phyloP scores from a whole-genome alignment of 2,797 vertebrate genomes.

The Ctenopoma multispine region DNA sequence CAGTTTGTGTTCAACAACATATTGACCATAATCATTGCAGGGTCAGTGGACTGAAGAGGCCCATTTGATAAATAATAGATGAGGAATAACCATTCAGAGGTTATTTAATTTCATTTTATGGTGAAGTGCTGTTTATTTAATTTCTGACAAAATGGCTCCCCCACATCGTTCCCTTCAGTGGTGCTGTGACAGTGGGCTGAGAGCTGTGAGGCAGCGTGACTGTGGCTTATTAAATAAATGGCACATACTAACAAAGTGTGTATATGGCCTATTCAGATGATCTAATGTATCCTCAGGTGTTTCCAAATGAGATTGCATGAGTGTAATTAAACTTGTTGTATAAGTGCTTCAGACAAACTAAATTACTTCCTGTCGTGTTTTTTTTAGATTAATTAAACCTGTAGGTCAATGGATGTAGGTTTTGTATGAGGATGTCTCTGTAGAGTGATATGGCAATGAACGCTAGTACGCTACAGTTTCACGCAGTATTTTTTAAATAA shows the following conservation, averaged over 20 bases:
- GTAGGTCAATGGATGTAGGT: conserved; percentile 93
- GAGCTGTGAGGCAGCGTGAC: conserved; percentile 53
- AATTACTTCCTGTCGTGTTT: conserved; percentile 95
- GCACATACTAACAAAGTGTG: conserved; percentile 90
- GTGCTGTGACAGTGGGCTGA: conserved; percentile 45
- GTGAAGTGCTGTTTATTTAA: conserved; percentile 79
- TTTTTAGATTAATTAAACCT: conserved; percentile 95
- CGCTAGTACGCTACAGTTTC: neutral
- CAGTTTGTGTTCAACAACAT: conserved; percentile 64
- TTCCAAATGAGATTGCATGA: conserved; percentile 92
- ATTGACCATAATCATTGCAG: conserved; percentile 78
- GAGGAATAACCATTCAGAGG: conserved; percentile 76
- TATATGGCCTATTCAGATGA: conserved; percentile 90
- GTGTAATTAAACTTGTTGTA: conserved; percentile 93
- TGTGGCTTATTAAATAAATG: conserved; percentile 90
- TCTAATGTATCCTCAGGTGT: conserved; percentile 93
- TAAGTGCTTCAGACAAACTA: conserved; percentile 90
- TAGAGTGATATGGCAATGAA: conserved; percentile 9
- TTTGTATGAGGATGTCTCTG: conserved; percentile 84
- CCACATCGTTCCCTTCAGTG: conserved; percentile 56
- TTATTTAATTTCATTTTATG: conserved; percentile 81
- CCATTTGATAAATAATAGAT: conserved; percentile 76
- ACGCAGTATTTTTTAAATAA: conserved; percentile 8
- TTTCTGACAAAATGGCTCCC: conserved; percentile 72
- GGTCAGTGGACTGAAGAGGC: conserved; percentile 74